Percentiles rank a stretch among this genome's conserved stretches.
Conservation (phyloP, 2,797 vertebrate genomes). For the Channallabes apus region DNA sequence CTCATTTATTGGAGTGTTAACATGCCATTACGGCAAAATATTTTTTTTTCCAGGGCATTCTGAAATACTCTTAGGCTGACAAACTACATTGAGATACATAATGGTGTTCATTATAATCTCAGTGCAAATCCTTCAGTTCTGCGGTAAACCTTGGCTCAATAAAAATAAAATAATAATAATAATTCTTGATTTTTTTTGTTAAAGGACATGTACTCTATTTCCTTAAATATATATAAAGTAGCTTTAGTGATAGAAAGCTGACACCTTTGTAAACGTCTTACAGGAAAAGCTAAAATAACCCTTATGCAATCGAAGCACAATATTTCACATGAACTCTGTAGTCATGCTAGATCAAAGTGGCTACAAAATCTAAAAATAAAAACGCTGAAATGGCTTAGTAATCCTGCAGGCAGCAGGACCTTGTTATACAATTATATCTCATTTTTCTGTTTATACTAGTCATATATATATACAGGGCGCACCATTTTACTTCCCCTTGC, state of each 20-base stretch:
- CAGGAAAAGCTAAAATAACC: slow-evolving; percentile 3
- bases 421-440: slow-evolving; percentile 16
- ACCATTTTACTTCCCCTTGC: neutral
- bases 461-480: neutral
- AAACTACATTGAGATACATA: neutral
- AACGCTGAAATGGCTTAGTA: slow-evolving; percentile 14
- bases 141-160: neutral
- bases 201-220: neutral
- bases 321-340: slow-evolving; percentile 4
- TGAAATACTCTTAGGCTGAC: neutral
- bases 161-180: neutral
- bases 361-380: slow-evolving; percentile 15
- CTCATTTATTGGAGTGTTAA: neutral
- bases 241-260: neutral
- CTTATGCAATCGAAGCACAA: neutral
- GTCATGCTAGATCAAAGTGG: neutral
- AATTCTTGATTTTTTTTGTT: neutral
- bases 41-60: neutral
- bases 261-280: slow-evolving; percentile 1
- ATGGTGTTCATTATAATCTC: neutral
- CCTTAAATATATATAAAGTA: neutral
- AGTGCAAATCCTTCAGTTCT: neutral
- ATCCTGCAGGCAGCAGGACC: neutral
- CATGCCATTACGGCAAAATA: neutral
- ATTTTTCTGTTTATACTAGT: slow-evolving; percentile 16